phyloP scores from a whole-genome alignment of 2,888 invertebrate species.

The Tanypteryx hageni region DNA sequence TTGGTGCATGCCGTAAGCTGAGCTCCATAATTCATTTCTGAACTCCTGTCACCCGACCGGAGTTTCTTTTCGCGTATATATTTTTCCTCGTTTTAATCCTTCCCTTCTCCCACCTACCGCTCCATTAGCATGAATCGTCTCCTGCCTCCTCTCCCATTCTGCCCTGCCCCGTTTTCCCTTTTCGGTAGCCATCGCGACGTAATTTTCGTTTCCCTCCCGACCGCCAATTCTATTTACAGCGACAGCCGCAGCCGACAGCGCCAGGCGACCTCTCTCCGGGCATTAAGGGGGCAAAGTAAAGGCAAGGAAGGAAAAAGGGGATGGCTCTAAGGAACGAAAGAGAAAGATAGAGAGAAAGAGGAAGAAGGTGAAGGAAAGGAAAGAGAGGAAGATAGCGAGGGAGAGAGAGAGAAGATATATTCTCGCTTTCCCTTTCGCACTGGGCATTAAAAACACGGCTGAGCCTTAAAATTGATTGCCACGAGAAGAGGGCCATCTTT shows the following conservation, averaged over 20 bases:
- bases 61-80: not conserved
- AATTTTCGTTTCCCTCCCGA: slow-evolving; percentile 19
- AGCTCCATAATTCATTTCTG: not conserved
- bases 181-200: not conserved
- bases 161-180: not conserved
- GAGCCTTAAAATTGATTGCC: slow-evolving; percentile 63
- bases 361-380: not conserved
- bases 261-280: slow-evolving; percentile 13
- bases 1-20: no score
- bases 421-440: slow-evolving; percentile 57
- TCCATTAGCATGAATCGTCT: not conserved
- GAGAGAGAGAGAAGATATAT: slow-evolving; percentile 43
- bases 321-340: not conserved
- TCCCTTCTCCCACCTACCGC: not conserved
- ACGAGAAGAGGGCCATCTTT: slow-evolving; percentile 50
- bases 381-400: not conserved
- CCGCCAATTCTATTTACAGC: slow-evolving; percentile 54
- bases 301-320: not conserved
- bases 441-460: slow-evolving; percentile 50
- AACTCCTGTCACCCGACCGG: not conserved
- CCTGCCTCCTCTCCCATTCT: not conserved
- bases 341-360: not conserved
- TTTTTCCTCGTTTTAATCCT: not conserved
- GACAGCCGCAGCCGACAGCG: slow-evolving; percentile 3
- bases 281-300: slow-evolving; percentile 20